Evolutionary conservation across 2,888 invertebrate genomes (phyloP), one percentile per base, ranked within the genome.

Genomic region (Aethes cnicana): DNA sequence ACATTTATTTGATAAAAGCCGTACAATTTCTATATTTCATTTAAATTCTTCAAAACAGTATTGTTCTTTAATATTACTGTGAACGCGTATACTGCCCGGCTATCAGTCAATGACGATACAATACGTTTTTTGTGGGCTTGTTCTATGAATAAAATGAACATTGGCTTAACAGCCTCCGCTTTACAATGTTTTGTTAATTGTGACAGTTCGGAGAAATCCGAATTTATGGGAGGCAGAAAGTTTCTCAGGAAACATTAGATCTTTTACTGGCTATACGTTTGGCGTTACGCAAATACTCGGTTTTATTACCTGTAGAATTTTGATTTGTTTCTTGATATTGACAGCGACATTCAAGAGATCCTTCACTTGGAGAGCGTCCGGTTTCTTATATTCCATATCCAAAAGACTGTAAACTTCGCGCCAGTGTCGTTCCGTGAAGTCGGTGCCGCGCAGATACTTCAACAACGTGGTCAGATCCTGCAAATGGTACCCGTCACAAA

Each of bases 371-470:
- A 99, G 89, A 12, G 93, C 91, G 55, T 97, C 97, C 5, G 96
- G 87, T 11, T 94, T 93, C 66, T 94, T 96, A 4, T 93, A 84
- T 9, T 94, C 92, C 65, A 97, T 92, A 21, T 92, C 92, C 0
- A 98, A 76, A 3, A 98, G 76, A 41, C 92, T 91, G 72, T 95
- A 97, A 57, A 98, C 91, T 76, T 98, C 97, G 35, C 94, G 91
- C 99, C 99, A 99, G 77, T 99, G 99, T 52, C 96, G 95, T 50
- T 96, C 95, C 0, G 96, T 95, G 64, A 97, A 94, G 58, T 95
- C 94, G 57, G 95, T 95, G 0, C 98, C 97, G 28, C 95, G 92
- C 8, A 97, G 91, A 74, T 93, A 95, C 73, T 96, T 96, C 58
- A 97, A 78, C 16, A 91, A 81, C 3, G 94, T 93, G 12, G 92